A percentile compares a stretch with the other conserved stretches of the same genome.
Conservation (phyloP, 2,797 vertebrate species). For the Zalophus californianus region DNA sequence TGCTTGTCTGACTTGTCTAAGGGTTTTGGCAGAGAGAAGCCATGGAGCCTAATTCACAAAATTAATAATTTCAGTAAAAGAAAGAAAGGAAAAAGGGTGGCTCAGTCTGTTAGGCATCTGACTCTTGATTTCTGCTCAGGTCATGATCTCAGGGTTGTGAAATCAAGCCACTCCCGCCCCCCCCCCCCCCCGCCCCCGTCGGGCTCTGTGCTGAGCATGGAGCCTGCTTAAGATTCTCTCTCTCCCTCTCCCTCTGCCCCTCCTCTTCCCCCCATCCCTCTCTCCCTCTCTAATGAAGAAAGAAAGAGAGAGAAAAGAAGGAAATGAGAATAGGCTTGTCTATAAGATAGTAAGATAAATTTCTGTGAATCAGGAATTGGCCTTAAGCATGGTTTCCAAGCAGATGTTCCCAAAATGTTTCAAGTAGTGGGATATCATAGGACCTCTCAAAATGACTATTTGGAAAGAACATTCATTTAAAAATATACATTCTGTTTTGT, state of each 20-base stretch:
- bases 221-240: background rate
- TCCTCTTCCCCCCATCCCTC: background rate
- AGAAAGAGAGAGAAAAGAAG: too few relatives aligned
- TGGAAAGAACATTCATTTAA: constrained; percentile 24
- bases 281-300: background rate
- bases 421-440: background rate
- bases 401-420: constrained; percentile 41
- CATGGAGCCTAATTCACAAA: constrained; percentile 15
- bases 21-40: background rate
- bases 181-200: too few relatives aligned
- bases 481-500: constrained; percentile 35
- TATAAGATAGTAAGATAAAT: background rate
- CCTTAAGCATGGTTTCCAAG: constrained; percentile 35
- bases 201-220: background rate
- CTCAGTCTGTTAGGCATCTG: background rate
- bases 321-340: background rate
- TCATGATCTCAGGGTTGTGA: background rate
- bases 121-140: background rate
- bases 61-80: constrained; percentile 53
- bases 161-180: background rate
- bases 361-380: background rate
- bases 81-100: background rate
- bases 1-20: background rate
- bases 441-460: constrained; percentile 20
- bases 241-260: background rate